phyloP scores from a whole-genome alignment of 2,888 invertebrate species.

The Lasioglossum figueresi region DNA sequence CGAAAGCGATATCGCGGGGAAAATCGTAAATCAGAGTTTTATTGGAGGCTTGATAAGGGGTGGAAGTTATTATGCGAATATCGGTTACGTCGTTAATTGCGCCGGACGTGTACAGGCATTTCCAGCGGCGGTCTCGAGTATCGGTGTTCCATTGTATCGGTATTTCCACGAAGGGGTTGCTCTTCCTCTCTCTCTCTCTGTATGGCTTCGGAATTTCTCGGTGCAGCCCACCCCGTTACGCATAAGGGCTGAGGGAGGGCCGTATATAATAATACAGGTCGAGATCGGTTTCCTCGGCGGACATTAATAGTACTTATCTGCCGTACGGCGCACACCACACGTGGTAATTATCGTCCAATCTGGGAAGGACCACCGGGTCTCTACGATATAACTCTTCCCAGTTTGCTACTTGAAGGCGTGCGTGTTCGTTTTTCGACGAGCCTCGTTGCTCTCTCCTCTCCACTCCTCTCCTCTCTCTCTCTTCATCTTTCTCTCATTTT shows the following conservation, averaged over 20 bases:
- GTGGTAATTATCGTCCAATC: constrained; percentile 74
- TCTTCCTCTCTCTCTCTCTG: not conserved
- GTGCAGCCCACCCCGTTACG: constrained; percentile 11
- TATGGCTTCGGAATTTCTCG: not conserved
- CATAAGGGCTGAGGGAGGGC: constrained; percentile 18
- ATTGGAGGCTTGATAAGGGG: not conserved
- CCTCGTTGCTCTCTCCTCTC: constrained; percentile 19
- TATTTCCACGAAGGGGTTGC: not conserved
- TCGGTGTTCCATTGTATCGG: not conserved
- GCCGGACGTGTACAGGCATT: not conserved
- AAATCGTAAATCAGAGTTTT: constrained; percentile 4
- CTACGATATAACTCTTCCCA: constrained; percentile 71
- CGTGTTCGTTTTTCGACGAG: constrained; percentile 54
- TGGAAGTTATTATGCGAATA: constrained; percentile 4
- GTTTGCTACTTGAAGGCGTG: constrained; percentile 70
- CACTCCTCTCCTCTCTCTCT: not conserved
- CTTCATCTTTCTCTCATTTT: not conserved
- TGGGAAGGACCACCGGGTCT: constrained; percentile 70
- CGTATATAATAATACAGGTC: constrained; percentile 69
- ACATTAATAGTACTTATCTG: constrained; percentile 73
- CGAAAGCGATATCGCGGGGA: not conserved
- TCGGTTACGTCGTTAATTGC: constrained; percentile 8
- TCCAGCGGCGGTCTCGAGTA: constrained; percentile 3
- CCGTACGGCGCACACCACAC: constrained; percentile 65
- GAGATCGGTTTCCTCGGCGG: constrained; percentile 66